These are phyloP conservation scores for Eristalis intricaria DNA, from an alignment of 2,888 invertebrate genomes.

Conservation along the genomic window DNA sequence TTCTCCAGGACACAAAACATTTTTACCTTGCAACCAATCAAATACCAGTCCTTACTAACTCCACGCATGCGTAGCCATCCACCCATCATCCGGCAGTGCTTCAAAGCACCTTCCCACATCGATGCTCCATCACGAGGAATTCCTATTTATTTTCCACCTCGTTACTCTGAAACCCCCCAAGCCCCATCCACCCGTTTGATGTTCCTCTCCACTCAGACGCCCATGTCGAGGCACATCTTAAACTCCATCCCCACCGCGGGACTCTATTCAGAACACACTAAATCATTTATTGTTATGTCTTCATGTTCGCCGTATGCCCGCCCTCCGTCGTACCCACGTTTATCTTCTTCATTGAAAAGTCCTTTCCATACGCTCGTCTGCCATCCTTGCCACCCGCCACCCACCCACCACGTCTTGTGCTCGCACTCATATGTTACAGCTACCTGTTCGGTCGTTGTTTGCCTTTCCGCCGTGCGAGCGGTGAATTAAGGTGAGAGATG, in stretches of 20 bases:
- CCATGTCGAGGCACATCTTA: neutral
- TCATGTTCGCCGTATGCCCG: conserved; percentile 2
- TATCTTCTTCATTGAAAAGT: conserved; percentile 11
- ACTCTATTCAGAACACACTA: neutral
- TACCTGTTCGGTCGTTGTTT: neutral
- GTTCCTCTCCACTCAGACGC: neutral
- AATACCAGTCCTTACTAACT: too few relatives aligned
- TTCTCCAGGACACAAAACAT: too few relatives aligned
- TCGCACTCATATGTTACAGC: neutral
- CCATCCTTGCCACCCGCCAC: neutral
- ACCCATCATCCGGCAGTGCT: neutral
- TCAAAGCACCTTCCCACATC: neutral
- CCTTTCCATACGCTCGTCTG: neutral
- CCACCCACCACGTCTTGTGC: neutral
- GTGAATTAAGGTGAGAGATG: conserved; percentile 2
- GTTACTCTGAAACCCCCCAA: neutral
- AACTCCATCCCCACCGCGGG: neutral
- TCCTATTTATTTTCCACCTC: neutral
- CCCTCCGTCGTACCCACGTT: neutral
- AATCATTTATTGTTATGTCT: conserved; percentile 23
- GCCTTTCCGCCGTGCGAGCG: neutral
- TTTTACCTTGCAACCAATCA: too few relatives aligned
- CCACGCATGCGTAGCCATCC: neutral
- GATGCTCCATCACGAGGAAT: neutral
- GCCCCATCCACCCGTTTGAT: neutral